phyloP scores from a whole-genome alignment of 2,888 invertebrate genomes.

The Diarsia dahlii region DNA sequence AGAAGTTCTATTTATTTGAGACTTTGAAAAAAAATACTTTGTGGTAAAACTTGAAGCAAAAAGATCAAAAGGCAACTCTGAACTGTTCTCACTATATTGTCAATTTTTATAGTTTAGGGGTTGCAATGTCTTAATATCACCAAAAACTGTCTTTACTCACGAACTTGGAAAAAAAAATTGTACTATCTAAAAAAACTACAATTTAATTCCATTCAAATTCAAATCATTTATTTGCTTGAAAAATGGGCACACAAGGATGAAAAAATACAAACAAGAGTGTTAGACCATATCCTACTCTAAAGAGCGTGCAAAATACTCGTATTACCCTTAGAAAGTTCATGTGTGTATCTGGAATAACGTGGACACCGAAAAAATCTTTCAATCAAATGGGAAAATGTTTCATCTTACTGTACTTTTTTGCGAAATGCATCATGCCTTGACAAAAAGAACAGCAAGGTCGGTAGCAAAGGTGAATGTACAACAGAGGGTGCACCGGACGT shows the following conservation, averaged over 20 bases:
- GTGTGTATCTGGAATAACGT: background rate
- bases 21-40: background rate
- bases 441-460: background rate
- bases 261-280: too few species aligned
- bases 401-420: background rate
- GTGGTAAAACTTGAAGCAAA: background rate
- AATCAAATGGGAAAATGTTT: background rate
- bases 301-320: too few species aligned
- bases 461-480: slow-evolving; percentile 38
- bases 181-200: background rate
- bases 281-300: too few species aligned
- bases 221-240: too few species aligned
- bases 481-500: slow-evolving; percentile 8
- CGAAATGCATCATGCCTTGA: background rate
- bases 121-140: background rate
- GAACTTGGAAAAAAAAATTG: background rate
- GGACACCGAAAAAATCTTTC: background rate
- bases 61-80: too few species aligned
- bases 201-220: background rate
- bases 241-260: too few species aligned
- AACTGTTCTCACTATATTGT: too few species aligned
- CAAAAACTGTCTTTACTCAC: too few species aligned
- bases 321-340: too few species aligned
- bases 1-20: slow-evolving; percentile 31
- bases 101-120: too few species aligned